Percentiles rank a stretch among this genome's conserved stretches.
These are phyloP conservation scores for Pseudopodoces humilis DNA, from an alignment of 2,113 vertebrate species.

Conservation along the genomic window DNA sequence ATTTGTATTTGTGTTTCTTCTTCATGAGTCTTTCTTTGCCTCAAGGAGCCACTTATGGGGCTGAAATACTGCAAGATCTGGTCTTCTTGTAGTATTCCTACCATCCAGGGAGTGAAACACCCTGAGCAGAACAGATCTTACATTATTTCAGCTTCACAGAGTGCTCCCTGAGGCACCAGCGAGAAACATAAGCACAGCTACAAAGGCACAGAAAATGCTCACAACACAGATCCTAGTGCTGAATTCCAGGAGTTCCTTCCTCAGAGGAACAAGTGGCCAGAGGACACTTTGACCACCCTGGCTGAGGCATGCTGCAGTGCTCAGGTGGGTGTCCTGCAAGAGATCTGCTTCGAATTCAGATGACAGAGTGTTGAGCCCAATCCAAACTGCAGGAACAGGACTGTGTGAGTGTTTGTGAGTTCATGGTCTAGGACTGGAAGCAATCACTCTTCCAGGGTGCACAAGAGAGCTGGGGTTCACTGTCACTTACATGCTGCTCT, in stretches of 20 bases:
- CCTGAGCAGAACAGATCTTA: conserved; percentile 65
- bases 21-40: conserved; percentile 58
- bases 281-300: rapidly evolving
- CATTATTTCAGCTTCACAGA: conserved; percentile 65
- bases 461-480: not conserved
- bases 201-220: conserved; percentile 25
- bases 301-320: not conserved
- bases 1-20: conserved; percentile 56
- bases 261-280: not conserved
- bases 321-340: not conserved
- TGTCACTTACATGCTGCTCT: not conserved
- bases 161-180: conserved; percentile 44
- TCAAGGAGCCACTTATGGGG: conserved; percentile 62
- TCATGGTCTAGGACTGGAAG: not conserved
- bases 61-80: conserved; percentile 65
- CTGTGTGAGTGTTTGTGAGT: not conserved
- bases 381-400: not conserved
- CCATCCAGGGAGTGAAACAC: conserved; percentile 55
- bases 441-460: not conserved
- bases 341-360: rapidly evolving
- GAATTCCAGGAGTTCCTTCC: not conserved
- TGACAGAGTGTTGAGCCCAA: not conserved
- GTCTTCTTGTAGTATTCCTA: conserved; percentile 42
- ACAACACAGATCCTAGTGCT: conserved; percentile 10
- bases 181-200: conserved; percentile 36